Evolutionary conservation across 2,797 vertebrate species (phyloP).

Genomic region (Argentina silus): DNA sequence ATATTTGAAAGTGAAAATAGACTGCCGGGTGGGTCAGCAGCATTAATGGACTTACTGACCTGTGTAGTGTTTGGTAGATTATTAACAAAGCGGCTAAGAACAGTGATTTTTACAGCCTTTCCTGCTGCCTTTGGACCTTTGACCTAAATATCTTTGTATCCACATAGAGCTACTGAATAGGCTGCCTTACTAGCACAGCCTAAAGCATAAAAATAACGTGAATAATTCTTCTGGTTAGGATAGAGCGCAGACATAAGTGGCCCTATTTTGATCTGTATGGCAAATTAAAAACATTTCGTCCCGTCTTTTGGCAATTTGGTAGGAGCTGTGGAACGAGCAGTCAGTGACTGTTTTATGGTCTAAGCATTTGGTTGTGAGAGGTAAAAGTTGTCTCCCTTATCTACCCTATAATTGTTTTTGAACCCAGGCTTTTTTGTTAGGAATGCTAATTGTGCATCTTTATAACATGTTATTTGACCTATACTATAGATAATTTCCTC

Average conservation of each 20-base stretch:
- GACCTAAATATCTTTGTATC: constrained; percentile 67
- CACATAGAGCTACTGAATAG: constrained; percentile 30
- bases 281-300: background rate
- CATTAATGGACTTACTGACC: constrained; percentile 66
- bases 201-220: background rate
- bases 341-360: too few species aligned
- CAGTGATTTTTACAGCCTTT: constrained; percentile 61
- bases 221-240: background rate
- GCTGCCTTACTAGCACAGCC: background rate
- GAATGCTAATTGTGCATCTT: too few species aligned
- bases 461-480: too few species aligned
- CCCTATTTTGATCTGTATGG: too few species aligned
- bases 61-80: constrained; percentile 64
- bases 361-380: too few species aligned
- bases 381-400: too few species aligned
- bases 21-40: constrained; percentile 52
- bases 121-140: constrained; percentile 67
- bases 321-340: constrained; percentile 19
- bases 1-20: constrained; percentile 21
- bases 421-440: too few species aligned
- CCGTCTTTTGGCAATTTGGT: background rate
- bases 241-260: background rate
- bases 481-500: too few species aligned
- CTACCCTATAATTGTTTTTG: too few species aligned
- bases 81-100: constrained; percentile 65